phyloP scores from a whole-genome alignment of 2,113 vertebrate genomes.

The Prunella himalayana region DNA sequence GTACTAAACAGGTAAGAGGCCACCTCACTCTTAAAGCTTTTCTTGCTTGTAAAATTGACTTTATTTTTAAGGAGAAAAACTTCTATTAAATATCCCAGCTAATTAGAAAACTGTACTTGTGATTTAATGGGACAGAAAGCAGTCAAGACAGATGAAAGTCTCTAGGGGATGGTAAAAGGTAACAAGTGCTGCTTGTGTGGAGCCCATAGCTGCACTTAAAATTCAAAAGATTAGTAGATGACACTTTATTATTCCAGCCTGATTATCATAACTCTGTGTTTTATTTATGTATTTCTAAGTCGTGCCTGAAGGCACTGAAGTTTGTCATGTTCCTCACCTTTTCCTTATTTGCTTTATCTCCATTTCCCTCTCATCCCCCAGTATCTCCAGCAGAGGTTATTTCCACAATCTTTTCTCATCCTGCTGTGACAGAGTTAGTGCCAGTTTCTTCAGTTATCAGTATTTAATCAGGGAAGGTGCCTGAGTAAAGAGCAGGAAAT shows the following conservation, averaged over 20 bases:
- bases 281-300: slow-evolving; percentile 1
- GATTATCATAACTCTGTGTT: neutral
- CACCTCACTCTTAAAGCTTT: neutral
- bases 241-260: neutral
- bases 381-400: neutral
- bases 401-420: neutral
- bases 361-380: neutral
- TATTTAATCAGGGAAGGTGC: neutral
- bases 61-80: neutral
- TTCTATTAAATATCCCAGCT: neutral
- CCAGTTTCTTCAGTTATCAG: neutral
- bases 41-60: neutral
- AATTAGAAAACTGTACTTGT: slow-evolving; percentile 43
- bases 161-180: slow-evolving; percentile 21
- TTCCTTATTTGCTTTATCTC: neutral
- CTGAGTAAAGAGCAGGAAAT: neutral
- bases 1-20: neutral
- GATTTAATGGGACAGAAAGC: slow-evolving; percentile 7
- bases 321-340: neutral
- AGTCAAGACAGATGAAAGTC: neutral
- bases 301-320: neutral
- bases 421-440: neutral
- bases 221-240: slow-evolving; percentile 17
- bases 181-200: neutral
- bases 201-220: slow-evolving; percentile 16